Base-by-base conservation (phyloP, 2,113 vertebrate species). In the Vidua macroura region DNA sequence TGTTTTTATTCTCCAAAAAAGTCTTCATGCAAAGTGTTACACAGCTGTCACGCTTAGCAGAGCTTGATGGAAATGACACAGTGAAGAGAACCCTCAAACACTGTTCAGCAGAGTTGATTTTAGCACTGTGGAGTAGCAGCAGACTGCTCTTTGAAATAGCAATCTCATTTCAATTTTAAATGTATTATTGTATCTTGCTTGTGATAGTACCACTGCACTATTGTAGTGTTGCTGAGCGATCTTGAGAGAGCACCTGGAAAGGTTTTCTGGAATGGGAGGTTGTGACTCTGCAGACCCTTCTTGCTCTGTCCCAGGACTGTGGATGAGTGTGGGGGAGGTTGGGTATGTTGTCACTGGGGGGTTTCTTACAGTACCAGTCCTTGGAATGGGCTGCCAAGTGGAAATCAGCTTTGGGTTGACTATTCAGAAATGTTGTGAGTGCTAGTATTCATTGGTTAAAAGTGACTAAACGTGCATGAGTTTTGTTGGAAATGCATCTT, bases 231-330 rank as follows among this genome's bases (percentile, higher is more conserved):
- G 41, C 63, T 81, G 48, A 74, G 30, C 4, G 16, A 62, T 84
- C 37, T 64, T 11, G 5, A 33, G 82, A 59, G 41, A 66, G 27
- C 69, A 49, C 53, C 62, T 74, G 82, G 49, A 31, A 33, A 33
- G n/a, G 59, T 53, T 53, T 56, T 80, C 17, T 43, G 22, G 46
- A 13, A n/a, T 15, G 56, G 55, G 69, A 24, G 30, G 62, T 24
- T 55, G 41, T 46, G 55, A 19, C 31, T 3, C 64, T 75, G 59
- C 44, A 60, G 27, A 25, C 9, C 12, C 6, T 56, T 30, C n/a
- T 64, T 0, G 0, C 7, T 56, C 0, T 30, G 31, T 44, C 27
- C 17, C 62, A 12, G 43, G 23, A 2, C 15, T 39, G 14, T 46
- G 59, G 30, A 27, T 46, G 49, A 22, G 27, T 28, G 0, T 2